Percentiles rank a stretch among this genome's conserved stretches.
Conservation (phyloP, 1,140 invertebrate species). For the Berghia stephanieae region DNA sequence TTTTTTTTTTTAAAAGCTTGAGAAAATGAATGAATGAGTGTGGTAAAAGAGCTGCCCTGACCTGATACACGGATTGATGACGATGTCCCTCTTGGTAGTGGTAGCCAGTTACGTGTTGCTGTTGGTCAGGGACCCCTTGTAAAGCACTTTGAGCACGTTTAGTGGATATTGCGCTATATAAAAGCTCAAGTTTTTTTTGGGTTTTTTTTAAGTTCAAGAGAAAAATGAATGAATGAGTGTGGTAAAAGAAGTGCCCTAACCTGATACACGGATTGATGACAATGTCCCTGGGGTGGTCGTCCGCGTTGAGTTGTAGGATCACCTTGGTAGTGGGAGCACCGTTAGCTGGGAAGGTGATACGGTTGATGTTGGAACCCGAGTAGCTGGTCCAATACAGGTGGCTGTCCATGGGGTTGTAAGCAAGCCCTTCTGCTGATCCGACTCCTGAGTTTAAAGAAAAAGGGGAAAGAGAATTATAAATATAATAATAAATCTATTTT, state of each 20-base stretch:
- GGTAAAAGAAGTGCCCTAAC: constrained; percentile 66
- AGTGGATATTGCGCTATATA: no score
- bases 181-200: no score
- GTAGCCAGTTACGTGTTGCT: no score
- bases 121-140: no score
- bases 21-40: no score
- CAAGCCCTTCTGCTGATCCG: constrained; percentile 85
- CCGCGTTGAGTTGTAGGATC: constrained; percentile 74
- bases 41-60: constrained; percentile 63
- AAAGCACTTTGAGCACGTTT: no score
- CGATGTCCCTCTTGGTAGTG: constrained; percentile 86
- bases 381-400: constrained; percentile 88
- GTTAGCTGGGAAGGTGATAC: constrained; percentile 54
- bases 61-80: constrained; percentile 78
- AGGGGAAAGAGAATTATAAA: background rate
- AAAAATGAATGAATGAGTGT: no score
- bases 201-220: no score
- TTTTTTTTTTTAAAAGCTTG: no score
- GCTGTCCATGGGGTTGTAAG: constrained; percentile 75
- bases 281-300: constrained; percentile 85
- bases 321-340: constrained; percentile 54
- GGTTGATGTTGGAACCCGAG: constrained; percentile 79
- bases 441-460: constrained; percentile 45
- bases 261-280: constrained; percentile 78
- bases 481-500: background rate